These are phyloP conservation scores for Apantesis nais DNA, from an alignment of 2,888 invertebrate genomes.

Conservation along the genomic window DNA sequence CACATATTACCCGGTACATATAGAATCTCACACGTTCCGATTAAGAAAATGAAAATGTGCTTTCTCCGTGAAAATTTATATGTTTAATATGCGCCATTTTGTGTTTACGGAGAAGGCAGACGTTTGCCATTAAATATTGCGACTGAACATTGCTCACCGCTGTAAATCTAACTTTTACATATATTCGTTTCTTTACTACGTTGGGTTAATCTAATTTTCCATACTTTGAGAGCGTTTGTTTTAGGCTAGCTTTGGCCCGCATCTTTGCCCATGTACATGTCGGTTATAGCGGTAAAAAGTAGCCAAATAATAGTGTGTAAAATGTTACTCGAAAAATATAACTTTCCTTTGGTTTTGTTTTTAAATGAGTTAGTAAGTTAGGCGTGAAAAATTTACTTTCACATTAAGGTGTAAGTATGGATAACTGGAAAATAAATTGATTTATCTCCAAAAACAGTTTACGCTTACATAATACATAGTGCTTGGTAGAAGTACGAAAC, in stretches of 20 bases:
- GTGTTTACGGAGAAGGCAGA: conserved; percentile 28
- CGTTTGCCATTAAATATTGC: conserved; percentile 23
- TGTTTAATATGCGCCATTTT: conserved; percentile 62
- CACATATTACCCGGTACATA: conserved; percentile 15
- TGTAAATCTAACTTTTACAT: conserved; percentile 8
- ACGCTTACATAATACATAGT: conserved; percentile 17
- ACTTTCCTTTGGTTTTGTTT: too few relatives aligned
- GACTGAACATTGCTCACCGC: conserved; percentile 1
- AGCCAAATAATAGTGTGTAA: too few relatives aligned
- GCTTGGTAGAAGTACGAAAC: conserved; percentile 46
- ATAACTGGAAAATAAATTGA: background rate
- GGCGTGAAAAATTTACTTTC: too few relatives aligned
- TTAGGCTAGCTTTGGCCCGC: too few relatives aligned
- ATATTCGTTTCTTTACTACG: background rate
- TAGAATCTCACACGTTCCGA: conserved; percentile 33
- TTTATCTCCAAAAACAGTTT: background rate
- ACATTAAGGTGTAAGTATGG: too few relatives aligned
- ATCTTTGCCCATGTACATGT: too few relatives aligned
- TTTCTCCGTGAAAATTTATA: conserved; percentile 63
- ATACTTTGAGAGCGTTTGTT: too few relatives aligned
- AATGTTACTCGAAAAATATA: too few relatives aligned
- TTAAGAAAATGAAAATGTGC: conserved; percentile 51
- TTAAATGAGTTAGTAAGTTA: too few relatives aligned
- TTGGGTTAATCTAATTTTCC: background rate
- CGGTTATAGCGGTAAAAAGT: too few relatives aligned